A percentile compares a stretch with the other conserved stretches of the same genome.
phyloP scores from a whole-genome alignment of 2,797 vertebrate genomes.

The Molossus alvarezi region DNA sequence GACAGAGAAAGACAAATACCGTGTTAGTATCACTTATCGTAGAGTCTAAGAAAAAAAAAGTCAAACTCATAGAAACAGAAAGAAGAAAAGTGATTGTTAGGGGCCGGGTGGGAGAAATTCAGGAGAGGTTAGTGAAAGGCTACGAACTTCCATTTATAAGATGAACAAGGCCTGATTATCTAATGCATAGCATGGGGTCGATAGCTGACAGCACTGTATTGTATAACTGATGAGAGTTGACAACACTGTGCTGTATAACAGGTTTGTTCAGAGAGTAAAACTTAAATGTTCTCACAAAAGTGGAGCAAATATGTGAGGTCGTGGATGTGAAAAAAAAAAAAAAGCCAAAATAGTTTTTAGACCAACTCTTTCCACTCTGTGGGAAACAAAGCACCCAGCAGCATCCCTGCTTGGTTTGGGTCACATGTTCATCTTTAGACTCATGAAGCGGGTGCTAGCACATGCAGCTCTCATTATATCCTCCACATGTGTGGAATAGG shows the following conservation, averaged over 20 bases:
- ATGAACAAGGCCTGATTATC: neutral
- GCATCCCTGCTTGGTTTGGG: neutral
- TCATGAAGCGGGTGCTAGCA: neutral
- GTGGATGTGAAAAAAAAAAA: neutral
- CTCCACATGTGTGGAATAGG: neutral
- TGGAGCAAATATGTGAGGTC: neutral
- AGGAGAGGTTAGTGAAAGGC: neutral
- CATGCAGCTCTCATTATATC: neutral
- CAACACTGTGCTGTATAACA: neutral
- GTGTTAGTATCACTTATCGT: neutral
- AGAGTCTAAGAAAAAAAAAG: neutral
- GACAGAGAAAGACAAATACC: neutral
- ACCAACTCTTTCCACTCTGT: neutral
- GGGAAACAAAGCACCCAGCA: neutral
- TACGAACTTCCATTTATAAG: neutral
- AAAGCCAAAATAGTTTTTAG: neutral
- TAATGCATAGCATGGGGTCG: neutral
- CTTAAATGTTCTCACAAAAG: neutral
- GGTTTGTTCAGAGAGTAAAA: neutral
- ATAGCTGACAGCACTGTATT: neutral
- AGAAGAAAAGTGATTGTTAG: neutral
- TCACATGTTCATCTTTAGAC: neutral
- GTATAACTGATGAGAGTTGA: neutral
- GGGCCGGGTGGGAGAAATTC: neutral
- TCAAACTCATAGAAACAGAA: neutral